These are phyloP conservation scores for Anguilla pacifica DNA, from an alignment of 2,797 vertebrate genomes.

Conservation along the genomic window DNA sequence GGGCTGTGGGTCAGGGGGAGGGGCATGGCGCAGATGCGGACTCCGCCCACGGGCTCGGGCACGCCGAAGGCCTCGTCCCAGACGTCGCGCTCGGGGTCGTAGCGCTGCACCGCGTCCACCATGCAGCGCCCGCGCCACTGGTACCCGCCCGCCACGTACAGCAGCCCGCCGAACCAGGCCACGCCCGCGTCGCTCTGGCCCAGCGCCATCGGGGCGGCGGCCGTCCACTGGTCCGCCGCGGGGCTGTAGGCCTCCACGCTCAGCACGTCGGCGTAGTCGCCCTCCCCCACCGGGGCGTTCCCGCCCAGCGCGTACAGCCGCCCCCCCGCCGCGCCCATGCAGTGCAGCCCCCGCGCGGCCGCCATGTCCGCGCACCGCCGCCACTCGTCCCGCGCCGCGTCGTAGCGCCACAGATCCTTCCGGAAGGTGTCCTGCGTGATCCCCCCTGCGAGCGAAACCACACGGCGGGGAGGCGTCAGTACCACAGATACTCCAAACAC, in stretches of 20 bases:
- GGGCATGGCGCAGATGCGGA: slow-evolving; percentile 77
- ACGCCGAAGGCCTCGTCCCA: slow-evolving; percentile 78
- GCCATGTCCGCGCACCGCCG: slow-evolving; percentile 71
- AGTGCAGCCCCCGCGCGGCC: slow-evolving; percentile 79
- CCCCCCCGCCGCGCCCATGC: slow-evolving; percentile 78
- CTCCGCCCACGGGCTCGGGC: slow-evolving; percentile 79
- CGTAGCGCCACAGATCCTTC: slow-evolving; percentile 76
- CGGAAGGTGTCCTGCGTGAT: slow-evolving; percentile 81
- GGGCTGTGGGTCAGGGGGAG: slow-evolving; percentile 72
- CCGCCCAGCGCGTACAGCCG: slow-evolving; percentile 81
- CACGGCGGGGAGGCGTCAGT: too few species aligned
- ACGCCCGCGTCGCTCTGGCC: slow-evolving; percentile 80
- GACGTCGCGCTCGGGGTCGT: slow-evolving; percentile 69
- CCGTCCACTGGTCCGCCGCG: slow-evolving; percentile 72
- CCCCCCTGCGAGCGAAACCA: slow-evolving; percentile 62
- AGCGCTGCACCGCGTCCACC: slow-evolving; percentile 79
- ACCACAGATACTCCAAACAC: not conserved
- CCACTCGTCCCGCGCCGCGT: slow-evolving; percentile 67
- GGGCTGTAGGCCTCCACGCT: slow-evolving; percentile 78
- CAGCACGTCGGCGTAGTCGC: slow-evolving; percentile 79
- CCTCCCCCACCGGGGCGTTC: slow-evolving; percentile 77
- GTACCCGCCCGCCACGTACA: slow-evolving; percentile 80
- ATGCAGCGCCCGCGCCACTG: slow-evolving; percentile 84
- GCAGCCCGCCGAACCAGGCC: slow-evolving; percentile 69
- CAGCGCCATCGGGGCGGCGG: slow-evolving; percentile 73